phyloP scores from a whole-genome alignment of 1,140 invertebrate genomes.

The Carposina sasakii region DNA sequence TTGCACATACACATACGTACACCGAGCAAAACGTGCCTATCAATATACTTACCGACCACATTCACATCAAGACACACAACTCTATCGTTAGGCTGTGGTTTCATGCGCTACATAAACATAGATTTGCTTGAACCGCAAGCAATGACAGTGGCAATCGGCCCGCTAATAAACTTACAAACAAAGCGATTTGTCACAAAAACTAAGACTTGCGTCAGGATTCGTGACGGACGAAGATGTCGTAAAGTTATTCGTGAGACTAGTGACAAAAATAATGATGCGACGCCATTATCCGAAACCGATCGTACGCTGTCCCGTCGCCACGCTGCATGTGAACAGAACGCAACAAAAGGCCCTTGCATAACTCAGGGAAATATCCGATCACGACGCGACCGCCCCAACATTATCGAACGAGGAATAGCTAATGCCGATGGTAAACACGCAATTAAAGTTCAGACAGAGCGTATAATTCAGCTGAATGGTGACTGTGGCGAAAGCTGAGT shows the following conservation, averaged over 20 bases:
- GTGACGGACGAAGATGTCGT: slow-evolving; percentile 40
- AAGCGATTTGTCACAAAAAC: not conserved
- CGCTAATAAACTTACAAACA: slow-evolving; percentile 13
- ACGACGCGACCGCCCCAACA: slow-evolving; percentile 39
- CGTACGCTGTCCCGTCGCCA: slow-evolving; percentile 36
- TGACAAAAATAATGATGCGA: slow-evolving; percentile 48
- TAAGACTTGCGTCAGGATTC: slow-evolving; percentile 39
- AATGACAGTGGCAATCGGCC: slow-evolving; percentile 10
- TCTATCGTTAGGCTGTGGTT: no score
- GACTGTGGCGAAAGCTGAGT: slow-evolving; percentile 22
- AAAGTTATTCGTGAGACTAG: slow-evolving; percentile 41
- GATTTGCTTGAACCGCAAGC: slow-evolving; percentile 16
- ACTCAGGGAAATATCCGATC: slow-evolving; percentile 40
- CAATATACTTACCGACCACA: no score
- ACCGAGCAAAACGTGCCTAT: no score
- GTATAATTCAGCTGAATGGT: slow-evolving; percentile 37
- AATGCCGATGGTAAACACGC: slow-evolving; percentile 40
- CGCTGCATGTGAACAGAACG: slow-evolving; percentile 24
- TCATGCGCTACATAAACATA: no score
- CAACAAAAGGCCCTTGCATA: slow-evolving; percentile 45
- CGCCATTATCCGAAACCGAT: slow-evolving; percentile 45
- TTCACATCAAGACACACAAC: no score
- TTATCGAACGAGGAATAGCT: slow-evolving; percentile 39
- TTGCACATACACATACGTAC: no score
- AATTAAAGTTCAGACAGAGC: slow-evolving; percentile 35